A percentile compares a stretch with the other conserved stretches of the same genome.
Conservation (phyloP, 2,113 vertebrate species). For the Pontoporia blainvillei region DNA sequence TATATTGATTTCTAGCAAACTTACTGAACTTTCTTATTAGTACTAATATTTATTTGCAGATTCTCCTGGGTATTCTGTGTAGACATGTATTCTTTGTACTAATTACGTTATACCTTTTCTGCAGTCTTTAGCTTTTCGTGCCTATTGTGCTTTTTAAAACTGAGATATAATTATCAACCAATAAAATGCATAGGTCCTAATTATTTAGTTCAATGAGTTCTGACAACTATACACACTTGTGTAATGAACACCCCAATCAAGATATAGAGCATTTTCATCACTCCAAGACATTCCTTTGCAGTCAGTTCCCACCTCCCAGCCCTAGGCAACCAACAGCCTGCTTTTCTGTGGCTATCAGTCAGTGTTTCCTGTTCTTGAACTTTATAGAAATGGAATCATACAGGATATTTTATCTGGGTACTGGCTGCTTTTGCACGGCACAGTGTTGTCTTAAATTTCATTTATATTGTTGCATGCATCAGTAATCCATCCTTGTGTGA, state of each 20-base stretch:
- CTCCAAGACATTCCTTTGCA: not conserved
- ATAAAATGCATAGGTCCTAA: not conserved
- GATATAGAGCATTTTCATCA: not conserved
- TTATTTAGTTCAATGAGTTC: not conserved
- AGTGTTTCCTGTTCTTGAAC: not conserved
- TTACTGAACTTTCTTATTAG: conserved; percentile 45
- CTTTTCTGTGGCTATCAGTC: not conserved
- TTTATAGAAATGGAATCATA: not conserved
- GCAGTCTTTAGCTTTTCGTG: not conserved
- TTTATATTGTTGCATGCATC: not conserved
- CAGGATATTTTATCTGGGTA: not conserved
- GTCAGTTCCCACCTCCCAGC: not conserved
- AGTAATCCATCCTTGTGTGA: not conserved
- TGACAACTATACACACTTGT: not conserved
- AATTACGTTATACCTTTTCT: not conserved
- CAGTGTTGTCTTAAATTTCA: not conserved
- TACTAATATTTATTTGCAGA: conserved; percentile 41
- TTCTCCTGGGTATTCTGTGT: not conserved
- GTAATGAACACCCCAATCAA: not conserved
- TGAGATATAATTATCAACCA: not conserved
- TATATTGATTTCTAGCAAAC: conserved; percentile 55
- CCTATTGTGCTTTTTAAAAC: not conserved
- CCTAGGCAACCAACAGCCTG: not conserved
- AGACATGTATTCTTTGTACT: not conserved
- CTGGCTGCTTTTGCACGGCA: not conserved